A percentile compares a stretch with the other conserved stretches of the same genome.
These are phyloP conservation scores for Proteles cristata DNA, from an alignment of 2,113 vertebrate genomes.

Conservation along the genomic window DNA sequence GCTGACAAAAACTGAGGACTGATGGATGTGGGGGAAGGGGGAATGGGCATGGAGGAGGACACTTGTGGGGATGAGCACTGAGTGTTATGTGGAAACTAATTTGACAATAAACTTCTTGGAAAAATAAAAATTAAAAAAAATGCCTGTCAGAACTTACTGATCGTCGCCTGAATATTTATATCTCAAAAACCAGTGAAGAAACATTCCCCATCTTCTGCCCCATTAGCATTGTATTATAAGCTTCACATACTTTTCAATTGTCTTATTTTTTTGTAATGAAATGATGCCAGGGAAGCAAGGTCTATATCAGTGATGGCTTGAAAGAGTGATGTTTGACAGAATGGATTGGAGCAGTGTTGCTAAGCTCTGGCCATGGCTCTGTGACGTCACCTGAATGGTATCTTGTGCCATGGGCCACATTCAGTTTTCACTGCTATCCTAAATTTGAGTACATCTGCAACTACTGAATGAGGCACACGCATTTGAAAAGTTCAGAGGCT, in stretches of 20 bases:
- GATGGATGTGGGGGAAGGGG: too few relatives aligned
- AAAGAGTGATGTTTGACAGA: neutral
- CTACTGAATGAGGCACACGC: neutral
- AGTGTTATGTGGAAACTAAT: too few relatives aligned
- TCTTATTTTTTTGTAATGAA: neutral
- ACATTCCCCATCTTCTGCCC: neutral
- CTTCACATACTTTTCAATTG: neutral
- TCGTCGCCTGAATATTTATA: neutral
- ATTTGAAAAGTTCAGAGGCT: neutral
- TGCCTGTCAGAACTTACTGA: neutral
- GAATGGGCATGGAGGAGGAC: too few relatives aligned
- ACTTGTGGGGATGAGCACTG: too few relatives aligned
- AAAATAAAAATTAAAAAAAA: too few relatives aligned
- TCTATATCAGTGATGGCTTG: neutral
- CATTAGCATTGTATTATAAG: neutral
- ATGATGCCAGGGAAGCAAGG: neutral
- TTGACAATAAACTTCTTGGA: too few relatives aligned
- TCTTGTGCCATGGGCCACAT: rapidly evolving
- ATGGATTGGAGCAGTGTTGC: neutral
- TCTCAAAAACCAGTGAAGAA: neutral
- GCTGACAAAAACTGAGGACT: too few relatives aligned
- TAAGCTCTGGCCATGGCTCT: neutral
- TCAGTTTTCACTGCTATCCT: neutral
- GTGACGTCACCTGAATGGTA: rapidly evolving
- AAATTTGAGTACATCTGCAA: neutral